Base-by-base conservation (phyloP, 2,797 vertebrate species). In the Acanthiza pusilla region DNA sequence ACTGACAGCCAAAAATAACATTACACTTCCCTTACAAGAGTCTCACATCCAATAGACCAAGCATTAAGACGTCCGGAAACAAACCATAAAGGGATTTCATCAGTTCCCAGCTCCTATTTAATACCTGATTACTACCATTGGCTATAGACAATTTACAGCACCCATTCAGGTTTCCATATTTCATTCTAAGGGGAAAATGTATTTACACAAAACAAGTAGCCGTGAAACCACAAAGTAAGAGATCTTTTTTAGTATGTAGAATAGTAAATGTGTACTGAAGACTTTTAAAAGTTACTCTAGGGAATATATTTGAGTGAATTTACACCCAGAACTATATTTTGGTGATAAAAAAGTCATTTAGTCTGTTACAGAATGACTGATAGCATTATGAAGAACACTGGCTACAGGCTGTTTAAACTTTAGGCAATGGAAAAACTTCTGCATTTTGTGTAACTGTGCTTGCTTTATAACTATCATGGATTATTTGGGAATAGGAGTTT, bases 1-100 rank as follows among this genome's bases (percentile, higher is more conserved):
- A 87, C 68, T 18, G 38, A 23, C 73, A 55, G 89, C 85, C 96
- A 95, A 96, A 94, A 91, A 66, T 7, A 90, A 66, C 83, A 91
- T 62, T 20, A 79, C 43, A 16, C 36, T 82, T 90, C 23, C 55
- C 42, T 84, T 66, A 50, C 51, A 38, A 50, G 86, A 94, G 32
- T 40, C n/a, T 81, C 38, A 55, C 30, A 78, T n/a, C 58, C 71
- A 86, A 72, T 17, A 91, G 70, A 68, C 9, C 43, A 84, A 67
- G 63, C n/a, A 67, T n/a, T 75, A 86, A 72, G 32, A 70, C 29
- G 15, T 18, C 51, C 1, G 0, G 89, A 91, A 94, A 75, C 36
- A 78, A 93, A 65, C 34, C 16, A 75, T 43, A 54, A 51, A 81
- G 53, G 23, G 25, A 78, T 84, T 88, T 83, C 14, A 78, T 26